These are phyloP conservation scores for Toxostoma redivivum DNA, from an alignment of 2,113 vertebrate species.

Conservation along the genomic window DNA sequence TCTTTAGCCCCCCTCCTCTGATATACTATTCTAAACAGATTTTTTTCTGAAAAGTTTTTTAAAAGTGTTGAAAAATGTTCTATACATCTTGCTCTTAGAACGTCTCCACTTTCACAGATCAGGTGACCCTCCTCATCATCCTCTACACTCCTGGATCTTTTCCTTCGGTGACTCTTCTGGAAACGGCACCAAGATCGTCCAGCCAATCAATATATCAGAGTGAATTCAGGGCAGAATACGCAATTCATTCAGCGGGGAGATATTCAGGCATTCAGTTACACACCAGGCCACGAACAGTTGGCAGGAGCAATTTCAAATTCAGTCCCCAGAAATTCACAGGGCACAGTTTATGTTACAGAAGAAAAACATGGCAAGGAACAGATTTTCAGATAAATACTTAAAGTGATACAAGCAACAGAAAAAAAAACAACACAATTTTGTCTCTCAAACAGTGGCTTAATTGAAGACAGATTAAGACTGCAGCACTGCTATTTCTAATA, in stretches of 20 bases:
- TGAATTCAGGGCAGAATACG: constrained; percentile 95
- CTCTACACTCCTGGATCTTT: constrained; percentile 99
- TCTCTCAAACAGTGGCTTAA: constrained; percentile 79
- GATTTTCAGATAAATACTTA: constrained; percentile 99
- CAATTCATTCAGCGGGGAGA: constrained; percentile 97
- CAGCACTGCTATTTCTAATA: constrained; percentile 66
- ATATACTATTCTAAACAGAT: constrained; percentile 80
- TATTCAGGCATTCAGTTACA: constrained; percentile 97
- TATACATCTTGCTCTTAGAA: constrained; percentile 99
- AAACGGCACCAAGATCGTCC: constrained; percentile 88
- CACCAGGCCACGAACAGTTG: constrained; percentile 90
- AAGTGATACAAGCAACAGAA: constrained; percentile 82
- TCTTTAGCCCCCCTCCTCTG: constrained; percentile 78
- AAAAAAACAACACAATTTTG: constrained; percentile 80
- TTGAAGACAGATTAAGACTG: constrained; percentile 74
- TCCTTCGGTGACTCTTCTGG: constrained; percentile 98
- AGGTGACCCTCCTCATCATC: constrained; percentile 99
- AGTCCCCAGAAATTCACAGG: constrained; percentile 98
- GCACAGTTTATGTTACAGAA: constrained; percentile 99
- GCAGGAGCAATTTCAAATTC: constrained; percentile 99
- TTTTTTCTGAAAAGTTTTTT: constrained; percentile 77
- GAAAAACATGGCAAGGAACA: constrained; percentile 99
- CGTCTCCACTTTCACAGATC: constrained; percentile 99
- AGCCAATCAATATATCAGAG: constrained; percentile 87
- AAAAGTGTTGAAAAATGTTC: constrained; percentile 94